These are phyloP conservation scores for Stenotaenia linearis DNA, from an alignment of 2,888 invertebrate species.

Conservation along the genomic window DNA sequence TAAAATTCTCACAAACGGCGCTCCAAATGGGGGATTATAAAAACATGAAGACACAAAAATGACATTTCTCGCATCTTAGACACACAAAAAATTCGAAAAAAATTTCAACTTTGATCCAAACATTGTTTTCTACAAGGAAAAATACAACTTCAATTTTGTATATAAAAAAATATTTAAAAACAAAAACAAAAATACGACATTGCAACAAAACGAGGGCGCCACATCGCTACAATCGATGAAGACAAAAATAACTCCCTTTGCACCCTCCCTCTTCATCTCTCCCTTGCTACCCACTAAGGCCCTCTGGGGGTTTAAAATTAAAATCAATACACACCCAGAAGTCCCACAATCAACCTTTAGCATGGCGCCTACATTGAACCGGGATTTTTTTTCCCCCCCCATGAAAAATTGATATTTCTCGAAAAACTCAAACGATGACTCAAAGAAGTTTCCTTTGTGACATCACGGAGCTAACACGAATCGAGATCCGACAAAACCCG, in stretches of 20 bases:
- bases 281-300: neutral
- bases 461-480: neutral
- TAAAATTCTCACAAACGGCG: conserved; percentile 6
- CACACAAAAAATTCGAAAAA: too few species aligned
- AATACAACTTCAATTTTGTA: neutral
- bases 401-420: neutral
- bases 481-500: neutral
- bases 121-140: neutral
- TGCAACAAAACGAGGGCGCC: conserved; percentile 17
- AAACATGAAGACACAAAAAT: conserved; percentile 22
- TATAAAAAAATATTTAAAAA: neutral
- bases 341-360: neutral
- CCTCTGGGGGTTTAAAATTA: conserved; percentile 21
- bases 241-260: neutral
- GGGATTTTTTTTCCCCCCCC: neutral
- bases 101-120: neutral
- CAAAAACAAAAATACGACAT: neutral
- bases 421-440: neutral
- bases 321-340: conserved; percentile 14
- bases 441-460: neutral
- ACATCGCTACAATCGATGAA: conserved; percentile 14
- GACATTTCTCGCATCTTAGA: neutral
- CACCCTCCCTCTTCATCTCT: conserved; percentile 6
- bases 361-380: neutral
- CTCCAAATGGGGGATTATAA: conserved; percentile 23